A percentile compares a stretch with the other conserved stretches of the same genome.
These are phyloP conservation scores for Pyrgilauda ruficollis DNA, from an alignment of 2,113 vertebrate species.

Conservation along the genomic window DNA sequence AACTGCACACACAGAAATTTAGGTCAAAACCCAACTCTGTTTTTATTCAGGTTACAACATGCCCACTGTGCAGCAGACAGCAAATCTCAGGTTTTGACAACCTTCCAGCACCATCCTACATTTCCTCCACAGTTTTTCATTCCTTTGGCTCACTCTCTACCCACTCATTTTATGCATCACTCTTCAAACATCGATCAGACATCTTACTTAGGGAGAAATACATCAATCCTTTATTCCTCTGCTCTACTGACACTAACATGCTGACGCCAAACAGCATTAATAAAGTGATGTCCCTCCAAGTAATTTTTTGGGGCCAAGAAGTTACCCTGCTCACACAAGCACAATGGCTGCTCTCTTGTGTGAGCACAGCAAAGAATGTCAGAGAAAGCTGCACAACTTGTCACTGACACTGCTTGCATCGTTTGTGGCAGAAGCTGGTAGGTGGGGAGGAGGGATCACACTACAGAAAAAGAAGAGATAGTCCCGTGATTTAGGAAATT, in stretches of 20 bases:
- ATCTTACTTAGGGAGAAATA: background rate
- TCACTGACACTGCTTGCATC: background rate
- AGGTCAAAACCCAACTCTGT: constrained; percentile 18
- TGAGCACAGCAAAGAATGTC: background rate
- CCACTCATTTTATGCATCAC: constrained; percentile 50
- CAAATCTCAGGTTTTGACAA: constrained; percentile 34
- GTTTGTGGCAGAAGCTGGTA: constrained; percentile 17
- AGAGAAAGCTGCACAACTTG: background rate
- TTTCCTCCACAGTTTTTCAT: constrained; percentile 42
- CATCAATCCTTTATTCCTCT: background rate
- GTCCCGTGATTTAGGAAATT: constrained; percentile 20
- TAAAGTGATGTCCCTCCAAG: background rate
- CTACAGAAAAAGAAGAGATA: background rate
- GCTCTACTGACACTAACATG: background rate
- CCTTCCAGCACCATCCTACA: constrained; percentile 52
- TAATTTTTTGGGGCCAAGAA: background rate
- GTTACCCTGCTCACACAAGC: background rate
- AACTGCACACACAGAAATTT: background rate
- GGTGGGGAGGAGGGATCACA: constrained; percentile 18
- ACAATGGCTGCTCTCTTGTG: background rate
- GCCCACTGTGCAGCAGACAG: constrained; percentile 12
- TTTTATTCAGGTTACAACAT: constrained; percentile 47
- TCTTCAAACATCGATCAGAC: background rate
- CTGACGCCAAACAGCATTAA: background rate
- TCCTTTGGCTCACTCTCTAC: constrained; percentile 52